Evolutionary conservation across 2,888 invertebrate species (phyloP).

Genomic region (Prosopocoilus inquinatus): DNA sequence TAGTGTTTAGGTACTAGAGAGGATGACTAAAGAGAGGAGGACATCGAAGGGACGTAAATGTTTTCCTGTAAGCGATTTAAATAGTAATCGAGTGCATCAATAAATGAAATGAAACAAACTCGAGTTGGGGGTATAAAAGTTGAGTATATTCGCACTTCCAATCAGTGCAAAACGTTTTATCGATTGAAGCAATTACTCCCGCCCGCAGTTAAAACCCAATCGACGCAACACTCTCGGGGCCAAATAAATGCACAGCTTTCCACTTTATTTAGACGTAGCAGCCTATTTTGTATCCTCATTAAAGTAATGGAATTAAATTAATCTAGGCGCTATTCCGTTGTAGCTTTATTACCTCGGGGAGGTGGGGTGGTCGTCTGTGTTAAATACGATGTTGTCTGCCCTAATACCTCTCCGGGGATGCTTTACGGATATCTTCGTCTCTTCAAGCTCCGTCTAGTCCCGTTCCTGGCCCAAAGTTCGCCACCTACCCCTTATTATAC

Average conservation of each 20-base stretch:
- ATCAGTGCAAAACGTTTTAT: constrained; percentile 39
- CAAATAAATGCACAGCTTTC: constrained; percentile 32
- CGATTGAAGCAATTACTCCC: constrained; percentile 40
- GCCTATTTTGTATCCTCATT: constrained; percentile 57
- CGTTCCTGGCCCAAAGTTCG: constrained; percentile 1
- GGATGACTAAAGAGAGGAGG: no score
- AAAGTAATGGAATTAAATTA: constrained; percentile 59
- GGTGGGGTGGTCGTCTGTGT: constrained; percentile 34
- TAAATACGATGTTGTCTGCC: constrained; percentile 48
- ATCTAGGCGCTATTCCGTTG: constrained; percentile 49
- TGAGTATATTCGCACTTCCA: constrained; percentile 33
- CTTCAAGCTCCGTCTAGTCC: constrained; percentile 25
- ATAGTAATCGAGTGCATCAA: constrained; percentile 13
- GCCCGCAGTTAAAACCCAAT: constrained; percentile 36
- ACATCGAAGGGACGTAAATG: no score
- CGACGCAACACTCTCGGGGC: constrained; percentile 23
- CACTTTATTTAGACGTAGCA: constrained; percentile 37
- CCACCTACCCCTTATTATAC: constrained; percentile 10
- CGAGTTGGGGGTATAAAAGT: constrained; percentile 23
- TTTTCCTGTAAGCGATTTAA: no score
- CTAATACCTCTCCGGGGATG: constrained; percentile 48
- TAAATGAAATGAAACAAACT: constrained; percentile 25
- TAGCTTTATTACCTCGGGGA: constrained; percentile 45
- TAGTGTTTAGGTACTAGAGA: no score
- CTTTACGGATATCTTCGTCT: constrained; percentile 40